Percentiles rank a stretch among this genome's conserved stretches.
Conservation (phyloP, 2,113 vertebrate species). For the Baryphthengus martii region DNA sequence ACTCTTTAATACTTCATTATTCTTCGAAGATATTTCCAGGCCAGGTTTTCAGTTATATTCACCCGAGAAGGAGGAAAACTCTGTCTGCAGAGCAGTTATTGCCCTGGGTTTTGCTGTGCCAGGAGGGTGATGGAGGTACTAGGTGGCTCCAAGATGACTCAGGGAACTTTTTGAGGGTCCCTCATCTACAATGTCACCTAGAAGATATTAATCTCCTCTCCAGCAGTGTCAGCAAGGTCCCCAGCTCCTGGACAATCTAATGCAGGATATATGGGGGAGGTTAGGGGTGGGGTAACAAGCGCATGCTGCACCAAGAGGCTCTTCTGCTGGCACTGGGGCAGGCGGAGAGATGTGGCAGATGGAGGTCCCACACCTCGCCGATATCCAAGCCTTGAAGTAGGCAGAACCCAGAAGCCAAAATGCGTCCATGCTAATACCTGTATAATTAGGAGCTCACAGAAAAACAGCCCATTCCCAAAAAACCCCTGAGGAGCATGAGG, state of each 20-base stretch:
- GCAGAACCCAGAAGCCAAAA: not conserved
- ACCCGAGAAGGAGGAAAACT: not conserved
- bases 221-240: not conserved
- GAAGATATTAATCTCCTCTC: not conserved
- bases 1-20: not conserved
- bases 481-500: not conserved
- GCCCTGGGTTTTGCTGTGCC: not conserved
- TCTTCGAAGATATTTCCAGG: not conserved
- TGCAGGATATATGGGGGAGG: not conserved
- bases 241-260: not conserved
- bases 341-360: fast-evolving
- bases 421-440: not conserved
- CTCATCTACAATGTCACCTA: not conserved
- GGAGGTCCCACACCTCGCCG: not conserved
- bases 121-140: not conserved
- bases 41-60: not conserved
- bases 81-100: not conserved
- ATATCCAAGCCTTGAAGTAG: not conserved
- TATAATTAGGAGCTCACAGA: not conserved
- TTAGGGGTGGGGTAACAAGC: not conserved
- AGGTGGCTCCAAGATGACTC: not conserved
- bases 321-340: not conserved
- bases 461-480: not conserved
- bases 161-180: not conserved
- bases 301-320: not conserved